These are phyloP conservation scores for Dastarcus helophoroides DNA, from an alignment of 2,888 invertebrate genomes.

Conservation along the genomic window DNA sequence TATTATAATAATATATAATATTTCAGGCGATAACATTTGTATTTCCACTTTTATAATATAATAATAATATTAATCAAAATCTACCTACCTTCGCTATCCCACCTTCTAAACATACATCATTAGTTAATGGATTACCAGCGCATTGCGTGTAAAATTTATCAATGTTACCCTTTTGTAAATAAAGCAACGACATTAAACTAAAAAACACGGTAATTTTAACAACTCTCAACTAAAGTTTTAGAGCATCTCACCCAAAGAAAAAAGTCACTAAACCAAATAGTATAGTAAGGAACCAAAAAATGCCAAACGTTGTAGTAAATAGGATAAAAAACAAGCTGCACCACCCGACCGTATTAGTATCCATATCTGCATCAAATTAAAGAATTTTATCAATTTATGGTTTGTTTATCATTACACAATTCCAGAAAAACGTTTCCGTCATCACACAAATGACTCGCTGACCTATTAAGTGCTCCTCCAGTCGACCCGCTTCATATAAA, in stretches of 20 bases:
- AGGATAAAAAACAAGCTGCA: conserved; percentile 32
- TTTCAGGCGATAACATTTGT: no score
- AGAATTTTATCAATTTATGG: no score
- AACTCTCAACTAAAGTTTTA: conserved; percentile 1
- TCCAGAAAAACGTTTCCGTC: no score
- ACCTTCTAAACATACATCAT: conserved; percentile 33
- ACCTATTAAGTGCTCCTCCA: no score
- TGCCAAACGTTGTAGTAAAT: conserved; percentile 35
- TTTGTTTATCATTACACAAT: no score
- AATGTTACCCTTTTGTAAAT: conserved; percentile 33
- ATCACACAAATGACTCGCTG: no score
- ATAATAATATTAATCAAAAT: not conserved
- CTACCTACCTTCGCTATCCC: conserved; percentile 26
- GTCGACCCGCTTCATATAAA: no score
- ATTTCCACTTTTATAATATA: conserved; percentile 2
- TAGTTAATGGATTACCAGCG: conserved; percentile 31
- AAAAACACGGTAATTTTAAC: conserved; percentile 14
- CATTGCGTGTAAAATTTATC: conserved; percentile 32
- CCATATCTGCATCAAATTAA: conserved; percentile 22
- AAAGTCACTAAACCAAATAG: conserved; percentile 29
- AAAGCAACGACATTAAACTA: conserved; percentile 33
- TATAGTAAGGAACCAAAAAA: conserved; percentile 32
- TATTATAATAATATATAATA: no score
- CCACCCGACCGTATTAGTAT: conserved; percentile 30
- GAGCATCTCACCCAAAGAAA: conserved; percentile 29